These are phyloP conservation scores for Rhagophthalmus giganteus DNA, from an alignment of 2,888 invertebrate genomes.

Conservation along the genomic window DNA sequence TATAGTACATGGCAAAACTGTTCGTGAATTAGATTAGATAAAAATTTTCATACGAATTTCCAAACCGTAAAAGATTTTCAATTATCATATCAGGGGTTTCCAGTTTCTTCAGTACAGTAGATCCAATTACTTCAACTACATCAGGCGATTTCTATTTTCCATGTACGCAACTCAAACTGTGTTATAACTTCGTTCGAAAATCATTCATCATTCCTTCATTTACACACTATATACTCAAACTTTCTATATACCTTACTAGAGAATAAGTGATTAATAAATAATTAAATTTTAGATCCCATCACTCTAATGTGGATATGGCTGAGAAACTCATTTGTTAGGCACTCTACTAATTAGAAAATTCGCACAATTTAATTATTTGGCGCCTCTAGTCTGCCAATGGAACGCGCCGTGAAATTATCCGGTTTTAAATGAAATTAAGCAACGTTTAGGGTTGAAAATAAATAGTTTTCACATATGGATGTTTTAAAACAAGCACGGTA, in stretches of 20 bases:
- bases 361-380: slow-evolving; percentile 29
- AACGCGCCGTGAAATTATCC: slow-evolving; percentile 20
- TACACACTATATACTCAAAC: slow-evolving; percentile 19
- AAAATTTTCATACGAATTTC: too few species aligned
- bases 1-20: not conserved
- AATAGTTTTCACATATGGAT: slow-evolving; percentile 14
- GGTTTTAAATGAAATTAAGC: slow-evolving; percentile 25
- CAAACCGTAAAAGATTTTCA: too few species aligned
- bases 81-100: slow-evolving; percentile 15
- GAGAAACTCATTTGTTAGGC: slow-evolving; percentile 30
- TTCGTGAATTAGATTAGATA: too few species aligned
- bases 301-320: slow-evolving; percentile 23
- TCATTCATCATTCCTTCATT: slow-evolving; percentile 27
- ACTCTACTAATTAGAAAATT: slow-evolving; percentile 34
- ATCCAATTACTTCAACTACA: slow-evolving; percentile 24
- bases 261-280: slow-evolving; percentile 34
- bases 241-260: slow-evolving; percentile 24
- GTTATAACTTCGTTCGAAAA: slow-evolving; percentile 19
- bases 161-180: slow-evolving; percentile 14
- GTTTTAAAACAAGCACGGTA: not conserved
- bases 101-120: slow-evolving; percentile 17
- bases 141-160: slow-evolving; percentile 11
- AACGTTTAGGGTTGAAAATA: slow-evolving; percentile 18
- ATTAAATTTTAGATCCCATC: slow-evolving; percentile 33
- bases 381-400: slow-evolving; percentile 28